Evolutionary conservation across 2,113 vertebrate genomes (phyloP).

Genomic region (Vidua macroura): DNA sequence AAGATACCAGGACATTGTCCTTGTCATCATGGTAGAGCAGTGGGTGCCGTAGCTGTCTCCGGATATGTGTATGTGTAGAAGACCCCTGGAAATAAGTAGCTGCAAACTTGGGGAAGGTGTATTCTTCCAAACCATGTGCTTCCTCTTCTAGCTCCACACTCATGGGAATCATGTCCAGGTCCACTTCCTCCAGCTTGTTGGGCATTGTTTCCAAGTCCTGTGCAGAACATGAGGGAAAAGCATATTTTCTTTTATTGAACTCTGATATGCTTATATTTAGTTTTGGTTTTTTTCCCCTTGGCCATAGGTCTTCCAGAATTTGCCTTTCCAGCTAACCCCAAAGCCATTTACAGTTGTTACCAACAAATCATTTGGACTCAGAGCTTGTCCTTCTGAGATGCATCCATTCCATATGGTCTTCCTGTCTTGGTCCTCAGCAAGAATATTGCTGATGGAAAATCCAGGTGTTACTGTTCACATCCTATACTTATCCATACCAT

Average conservation of each 20-base stretch:
- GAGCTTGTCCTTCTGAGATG: not conserved
- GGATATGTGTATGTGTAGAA: slow-evolving; percentile 79
- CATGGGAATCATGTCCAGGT: slow-evolving; percentile 84
- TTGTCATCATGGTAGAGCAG: slow-evolving; percentile 91
- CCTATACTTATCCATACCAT: not conserved
- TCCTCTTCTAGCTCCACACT: slow-evolving; percentile 77
- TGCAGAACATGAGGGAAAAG: not conserved
- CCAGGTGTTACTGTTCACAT: not conserved
- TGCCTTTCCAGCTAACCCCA: not conserved
- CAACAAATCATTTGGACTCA: not conserved
- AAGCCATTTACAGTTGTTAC: not conserved
- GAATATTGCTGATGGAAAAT: not conserved
- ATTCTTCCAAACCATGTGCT: slow-evolving; percentile 79
- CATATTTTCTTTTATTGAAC: not conserved
- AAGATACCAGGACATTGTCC: slow-evolving; percentile 80
- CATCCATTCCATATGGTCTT: not conserved
- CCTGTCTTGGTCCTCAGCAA: not conserved
- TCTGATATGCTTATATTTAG: not conserved
- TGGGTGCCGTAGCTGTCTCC: slow-evolving; percentile 80
- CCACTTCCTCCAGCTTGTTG: slow-evolving; percentile 76
- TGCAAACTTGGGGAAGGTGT: slow-evolving; percentile 92
- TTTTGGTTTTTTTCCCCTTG: not conserved
- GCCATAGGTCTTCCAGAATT: not conserved
- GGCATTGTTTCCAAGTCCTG: slow-evolving; percentile 83
- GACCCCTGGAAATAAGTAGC: slow-evolving; percentile 93